Percentiles rank a stretch among this genome's conserved stretches.
phyloP scores from a whole-genome alignment of 92 coral and sea anemone species.

The Galaxea fascicularis region DNA sequence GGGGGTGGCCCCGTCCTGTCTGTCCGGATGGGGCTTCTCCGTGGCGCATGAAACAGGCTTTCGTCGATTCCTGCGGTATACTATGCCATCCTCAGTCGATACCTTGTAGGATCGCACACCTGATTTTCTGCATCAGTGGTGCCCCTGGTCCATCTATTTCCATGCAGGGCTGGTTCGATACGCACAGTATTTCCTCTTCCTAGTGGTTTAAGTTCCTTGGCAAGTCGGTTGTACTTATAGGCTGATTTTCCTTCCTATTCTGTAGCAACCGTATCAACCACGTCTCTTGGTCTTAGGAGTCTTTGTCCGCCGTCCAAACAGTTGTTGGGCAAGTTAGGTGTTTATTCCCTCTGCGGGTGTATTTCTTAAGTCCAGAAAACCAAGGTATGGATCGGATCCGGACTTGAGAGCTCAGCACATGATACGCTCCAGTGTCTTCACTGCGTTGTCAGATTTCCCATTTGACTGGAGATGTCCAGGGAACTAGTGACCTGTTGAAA shows the following conservation, averaged over 20 bases:
- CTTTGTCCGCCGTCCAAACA: not conserved
- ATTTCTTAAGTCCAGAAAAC: conserved; percentile 16
- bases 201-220: not conserved
- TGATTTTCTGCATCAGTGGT: not conserved
- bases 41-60: not conserved
- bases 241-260: not conserved
- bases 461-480: conserved; percentile 11
- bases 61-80: not conserved
- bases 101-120: conserved; percentile 11
- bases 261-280: too few relatives aligned
- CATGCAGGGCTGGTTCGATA: not conserved
- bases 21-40: not conserved
- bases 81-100: conserved; percentile 2
- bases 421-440: not conserved
- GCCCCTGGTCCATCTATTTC: not conserved
- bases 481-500: not conserved
- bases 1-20: not conserved
- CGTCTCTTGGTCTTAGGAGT: too few relatives aligned
- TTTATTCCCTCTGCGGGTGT: conserved; percentile 15
- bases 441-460: conserved; percentile 9
- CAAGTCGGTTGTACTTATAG: not conserved
- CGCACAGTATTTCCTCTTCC: not conserved
- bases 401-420: not conserved
- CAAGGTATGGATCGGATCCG: not conserved
- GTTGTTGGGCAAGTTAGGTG: conserved; percentile 1